phyloP scores from a whole-genome alignment of 2,113 vertebrate genomes.

The Limanda limanda region DNA sequence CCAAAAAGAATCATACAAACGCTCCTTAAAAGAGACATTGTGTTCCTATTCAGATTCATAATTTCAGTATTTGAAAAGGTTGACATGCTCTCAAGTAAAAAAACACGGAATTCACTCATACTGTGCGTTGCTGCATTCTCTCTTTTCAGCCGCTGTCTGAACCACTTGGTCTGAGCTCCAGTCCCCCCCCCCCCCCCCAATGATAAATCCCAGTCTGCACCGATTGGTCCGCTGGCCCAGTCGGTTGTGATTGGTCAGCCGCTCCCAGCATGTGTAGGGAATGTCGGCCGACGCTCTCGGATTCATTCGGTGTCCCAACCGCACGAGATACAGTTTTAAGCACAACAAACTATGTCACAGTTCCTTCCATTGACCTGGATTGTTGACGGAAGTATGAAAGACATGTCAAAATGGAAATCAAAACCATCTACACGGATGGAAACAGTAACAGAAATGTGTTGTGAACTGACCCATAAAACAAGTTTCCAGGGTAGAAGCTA shows the following conservation, averaged over 20 bases:
- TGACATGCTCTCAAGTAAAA: no score
- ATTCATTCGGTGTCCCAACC: no score
- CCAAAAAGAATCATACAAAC: neutral
- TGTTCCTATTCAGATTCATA: neutral
- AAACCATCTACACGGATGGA: neutral
- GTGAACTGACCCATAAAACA: slow-evolving; percentile 6
- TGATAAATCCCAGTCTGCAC: no score
- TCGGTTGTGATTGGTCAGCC: no score
- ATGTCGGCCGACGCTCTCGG: no score
- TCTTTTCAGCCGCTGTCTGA: neutral
- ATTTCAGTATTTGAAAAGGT: no score
- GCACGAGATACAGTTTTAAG: no score
- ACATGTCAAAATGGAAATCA: neutral
- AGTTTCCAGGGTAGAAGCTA: neutral
- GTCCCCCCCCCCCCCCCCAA: neutral
- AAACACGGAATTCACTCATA: no score
- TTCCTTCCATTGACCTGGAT: neutral
- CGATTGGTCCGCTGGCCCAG: no score
- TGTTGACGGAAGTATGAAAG: neutral
- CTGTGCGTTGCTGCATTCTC: no score
- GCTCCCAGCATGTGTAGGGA: no score
- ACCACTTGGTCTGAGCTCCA: neutral
- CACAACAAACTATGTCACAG: neutral
- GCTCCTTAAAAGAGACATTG: neutral
- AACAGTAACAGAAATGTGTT: neutral